phyloP scores from a whole-genome alignment of 2,113 vertebrate species.

The Onychostoma macrolepis region DNA sequence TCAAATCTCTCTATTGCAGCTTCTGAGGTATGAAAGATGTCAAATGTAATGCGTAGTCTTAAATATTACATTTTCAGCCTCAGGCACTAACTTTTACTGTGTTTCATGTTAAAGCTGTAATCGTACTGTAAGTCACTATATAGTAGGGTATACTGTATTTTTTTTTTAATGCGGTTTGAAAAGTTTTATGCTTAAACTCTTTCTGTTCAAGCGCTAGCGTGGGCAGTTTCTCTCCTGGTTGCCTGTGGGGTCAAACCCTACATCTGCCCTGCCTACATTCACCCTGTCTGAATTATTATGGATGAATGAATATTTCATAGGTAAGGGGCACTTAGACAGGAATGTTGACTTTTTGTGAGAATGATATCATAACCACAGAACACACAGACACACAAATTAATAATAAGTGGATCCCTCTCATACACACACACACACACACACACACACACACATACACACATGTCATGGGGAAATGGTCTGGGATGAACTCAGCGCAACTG shows the following conservation, averaged over 20 bases:
- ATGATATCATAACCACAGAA: constrained; percentile 86
- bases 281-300: constrained; percentile 73
- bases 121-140: neutral
- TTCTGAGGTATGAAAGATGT: neutral
- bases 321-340: constrained; percentile 80
- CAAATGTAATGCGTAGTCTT: neutral
- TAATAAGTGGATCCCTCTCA: constrained; percentile 2
- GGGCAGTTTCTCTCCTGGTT: constrained; percentile 53
- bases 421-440: constrained; percentile 50
- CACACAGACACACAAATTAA: constrained; percentile 72
- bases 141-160: neutral
- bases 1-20: no score
- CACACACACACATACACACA: constrained; percentile 37
- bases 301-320: constrained; percentile 82
- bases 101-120: neutral
- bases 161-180: neutral
- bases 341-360: constrained; percentile 77
- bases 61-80: neutral
- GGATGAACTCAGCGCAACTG: neutral
- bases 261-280: constrained; percentile 34
- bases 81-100: neutral
- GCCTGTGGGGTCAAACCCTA: constrained; percentile 61
- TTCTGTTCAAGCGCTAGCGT: neutral
- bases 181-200: neutral
- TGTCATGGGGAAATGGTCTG: constrained; percentile 3